Base-by-base conservation (phyloP, 2,888 invertebrate genomes). In the Cryptophagus acutangulus region DNA sequence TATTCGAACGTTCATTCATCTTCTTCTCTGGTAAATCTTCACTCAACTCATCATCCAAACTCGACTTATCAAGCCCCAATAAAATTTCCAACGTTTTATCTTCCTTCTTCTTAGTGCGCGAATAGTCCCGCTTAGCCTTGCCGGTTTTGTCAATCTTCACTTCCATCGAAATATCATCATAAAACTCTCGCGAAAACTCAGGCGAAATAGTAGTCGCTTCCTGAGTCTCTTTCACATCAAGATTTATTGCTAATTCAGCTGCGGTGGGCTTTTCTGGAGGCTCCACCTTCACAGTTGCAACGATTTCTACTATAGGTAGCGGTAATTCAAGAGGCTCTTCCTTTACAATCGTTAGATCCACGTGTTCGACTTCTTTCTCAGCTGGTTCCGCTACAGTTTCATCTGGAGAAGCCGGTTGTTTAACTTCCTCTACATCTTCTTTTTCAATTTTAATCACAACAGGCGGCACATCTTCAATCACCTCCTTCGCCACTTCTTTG, bases 101-200 rank as follows among this genome's bases (percentile, higher is more conserved):
- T 35, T 50, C 68, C 40, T 69, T 69, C 34, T 67, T 66, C 45
- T 71, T 71, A 13, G 65, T 69, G 6, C 81, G 66, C 0, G 80
- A 79, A 54, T 80, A 80, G 55, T 81, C 81, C 13, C 77, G 66
- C 52, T 75, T 79, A 49, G 75, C 75, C 58, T 77, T 79, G 0
- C 78, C 79, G 5, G 74, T 74, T 49, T 79, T 79, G 42, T 79
- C 79, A 51, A 77, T 74, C 63, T 78, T 77, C 20, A 77, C 76
- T 67, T 77, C 77, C 72, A 78, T 78, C 0, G 74, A 75, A 0
- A 77, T 71, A 44, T 79, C 79, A 46, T 79, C 79, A 38, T 65
- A 66, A 14, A 67, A 49, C 29, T 64, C 63, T 26, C 63, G 63
- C 1, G 54, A 45, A 46, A 60, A 65, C 35, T 65, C 63, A 0